Base-by-base conservation (phyloP, 1,140 invertebrate species). In the Temnothorax longispinosus region DNA sequence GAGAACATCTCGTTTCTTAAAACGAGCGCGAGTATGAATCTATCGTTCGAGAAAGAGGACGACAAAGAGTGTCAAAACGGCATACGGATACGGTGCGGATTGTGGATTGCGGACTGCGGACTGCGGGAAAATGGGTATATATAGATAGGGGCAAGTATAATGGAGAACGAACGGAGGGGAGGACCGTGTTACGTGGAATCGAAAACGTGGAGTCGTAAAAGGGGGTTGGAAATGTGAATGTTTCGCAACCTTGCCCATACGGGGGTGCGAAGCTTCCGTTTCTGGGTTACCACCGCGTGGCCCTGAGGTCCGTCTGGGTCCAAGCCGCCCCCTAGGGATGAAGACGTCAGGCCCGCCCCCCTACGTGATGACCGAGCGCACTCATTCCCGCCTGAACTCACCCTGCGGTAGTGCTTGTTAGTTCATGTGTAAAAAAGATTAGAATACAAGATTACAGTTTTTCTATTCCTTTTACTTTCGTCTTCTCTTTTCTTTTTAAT, bases 241-340 rank as follows among this genome's bases (percentile, higher is more conserved):
- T 93, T 93, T 94, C 93, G 96, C 95, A 96, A 97, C 96, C 97
- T 96, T 95, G 97, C 97, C 97, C 97, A 97, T 93, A 97, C 96
- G 92, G 97, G 97, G 94, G 97, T 97, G 95, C 97, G 96, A 94
- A 97, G 96, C 92, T 97, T 96, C 94, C 97, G 96, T 95, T 96
- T 96, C 95, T 96, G 96, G 90, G 94, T 95, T 88, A 96, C 95
- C 92, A 95, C 93, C 76, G 92, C 93, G 90, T 95, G 94, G 93
- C 94, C 91, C 93, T 94, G 94, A 92, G 92, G 92, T 95, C 94
- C 94, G 87, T 95, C 94, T 92, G 94, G 76, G 93, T 94, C 94
- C 93, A 94, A 92, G 92, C 91, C 90, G 91, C 90, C 92, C 74
- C 89, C 90, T 13, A 93, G 88, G 93, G 90, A 87, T 93, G 92